phyloP scores from a whole-genome alignment of 2,797 vertebrate species.

The Megalops cyprinoides region DNA sequence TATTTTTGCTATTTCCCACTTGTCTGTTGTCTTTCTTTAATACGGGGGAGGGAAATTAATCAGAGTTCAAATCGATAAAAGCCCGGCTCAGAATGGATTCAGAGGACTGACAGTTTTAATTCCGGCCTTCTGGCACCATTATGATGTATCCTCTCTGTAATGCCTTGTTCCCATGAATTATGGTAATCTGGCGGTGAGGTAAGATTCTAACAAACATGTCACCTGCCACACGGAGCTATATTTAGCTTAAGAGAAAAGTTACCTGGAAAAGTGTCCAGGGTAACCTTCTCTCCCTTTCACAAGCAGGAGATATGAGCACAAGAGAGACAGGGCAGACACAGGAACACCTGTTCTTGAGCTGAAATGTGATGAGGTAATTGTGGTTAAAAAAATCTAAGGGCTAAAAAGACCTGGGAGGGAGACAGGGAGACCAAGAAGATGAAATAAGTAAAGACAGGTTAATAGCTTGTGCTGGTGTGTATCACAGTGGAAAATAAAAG shows the following conservation, averaged over 20 bases:
- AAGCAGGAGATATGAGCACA: background rate
- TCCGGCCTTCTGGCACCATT: conserved; percentile 57
- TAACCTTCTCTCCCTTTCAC: too few species aligned
- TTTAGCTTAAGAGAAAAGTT: background rate
- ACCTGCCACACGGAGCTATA: background rate
- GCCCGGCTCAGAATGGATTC: conserved; percentile 61
- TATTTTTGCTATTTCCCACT: background rate
- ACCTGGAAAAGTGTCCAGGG: background rate
- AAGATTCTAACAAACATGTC: conserved; percentile 32
- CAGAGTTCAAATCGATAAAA: conserved; percentile 42
- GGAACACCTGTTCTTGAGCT: background rate
- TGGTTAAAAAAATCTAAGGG: background rate
- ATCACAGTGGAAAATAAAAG: background rate
- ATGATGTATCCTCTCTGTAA: conserved; percentile 44
- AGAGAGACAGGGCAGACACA: background rate
- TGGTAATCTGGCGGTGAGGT: conserved; percentile 52
- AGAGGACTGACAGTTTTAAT: conserved; percentile 54
- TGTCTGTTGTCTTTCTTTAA: background rate
- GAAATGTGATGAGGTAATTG: conserved; percentile 11
- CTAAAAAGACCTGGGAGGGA: background rate
- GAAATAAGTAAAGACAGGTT: conserved; percentile 2
- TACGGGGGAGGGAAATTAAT: conserved; percentile 46
- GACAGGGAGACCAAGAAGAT: background rate
- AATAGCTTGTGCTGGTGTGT: background rate
- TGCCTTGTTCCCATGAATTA: conserved; percentile 42